These are phyloP conservation scores for Brienomyrus longianalis DNA, from an alignment of 2,113 vertebrate species.

Conservation along the genomic window DNA sequence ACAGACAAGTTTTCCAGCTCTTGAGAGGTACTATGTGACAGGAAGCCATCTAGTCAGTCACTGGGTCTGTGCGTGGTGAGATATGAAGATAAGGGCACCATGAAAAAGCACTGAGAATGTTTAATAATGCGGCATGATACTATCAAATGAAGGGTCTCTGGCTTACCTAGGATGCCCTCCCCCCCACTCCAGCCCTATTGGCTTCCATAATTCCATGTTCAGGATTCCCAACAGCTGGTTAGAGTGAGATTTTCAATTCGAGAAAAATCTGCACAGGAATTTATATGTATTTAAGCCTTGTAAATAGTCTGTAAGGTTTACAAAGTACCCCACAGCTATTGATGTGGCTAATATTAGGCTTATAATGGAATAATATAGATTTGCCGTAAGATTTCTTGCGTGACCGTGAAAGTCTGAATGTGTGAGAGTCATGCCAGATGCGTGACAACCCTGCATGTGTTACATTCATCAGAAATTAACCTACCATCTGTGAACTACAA, in stretches of 20 bases:
- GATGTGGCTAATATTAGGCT: not conserved
- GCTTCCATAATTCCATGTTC: not conserved
- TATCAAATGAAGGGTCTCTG: not conserved
- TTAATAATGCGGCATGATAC: not conserved
- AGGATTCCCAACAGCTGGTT: no score
- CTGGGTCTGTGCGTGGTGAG: not conserved
- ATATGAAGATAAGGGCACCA: not conserved
- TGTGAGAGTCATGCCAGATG: not conserved
- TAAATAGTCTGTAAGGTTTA: not conserved
- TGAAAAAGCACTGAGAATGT: not conserved
- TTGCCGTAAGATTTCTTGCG: not conserved
- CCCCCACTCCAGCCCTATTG: not conserved
- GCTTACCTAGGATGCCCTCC: not conserved
- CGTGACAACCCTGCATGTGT: not conserved
- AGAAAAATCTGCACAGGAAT: not conserved
- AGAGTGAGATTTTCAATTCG: no score
- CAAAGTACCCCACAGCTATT: not conserved
- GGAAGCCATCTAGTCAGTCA: not conserved
- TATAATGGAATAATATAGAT: not conserved
- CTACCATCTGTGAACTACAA: not conserved
- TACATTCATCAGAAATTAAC: not conserved
- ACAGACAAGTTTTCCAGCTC: not conserved
- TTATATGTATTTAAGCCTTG: not conserved
- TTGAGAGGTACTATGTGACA: not conserved
- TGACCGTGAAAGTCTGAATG: not conserved